Conservation (phyloP, 2,113 vertebrate species). For the Paramormyrops kingsleyae region DNA sequence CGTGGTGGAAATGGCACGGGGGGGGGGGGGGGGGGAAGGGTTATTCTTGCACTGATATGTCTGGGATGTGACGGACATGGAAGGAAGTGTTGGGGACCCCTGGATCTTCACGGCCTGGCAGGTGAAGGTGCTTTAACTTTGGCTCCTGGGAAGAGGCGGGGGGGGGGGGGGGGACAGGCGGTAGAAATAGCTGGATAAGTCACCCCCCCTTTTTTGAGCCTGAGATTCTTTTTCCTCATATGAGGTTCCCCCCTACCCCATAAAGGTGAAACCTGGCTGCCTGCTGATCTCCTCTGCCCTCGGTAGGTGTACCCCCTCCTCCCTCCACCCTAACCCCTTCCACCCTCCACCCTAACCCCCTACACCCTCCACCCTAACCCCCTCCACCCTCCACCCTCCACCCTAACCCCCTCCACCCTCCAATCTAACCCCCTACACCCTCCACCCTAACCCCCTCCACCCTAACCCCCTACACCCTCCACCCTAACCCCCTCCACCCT, state of each 20-base stretch:
- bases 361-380: no score
- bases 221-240: neutral
- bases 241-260: neutral
- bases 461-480: constrained; percentile 17
- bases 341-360: constrained; percentile 24
- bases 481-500: neutral
- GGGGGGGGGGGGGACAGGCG: neutral
- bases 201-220: neutral
- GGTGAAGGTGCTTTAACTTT: neutral
- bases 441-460: no score
- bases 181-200: neutral
- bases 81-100: constrained; percentile 11
- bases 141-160: neutral
- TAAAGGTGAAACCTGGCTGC: neutral
- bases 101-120: neutral
- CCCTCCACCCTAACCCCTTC: no score
- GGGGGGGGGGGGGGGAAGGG: constrained; percentile 30
- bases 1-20: neutral
- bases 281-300: neutral
- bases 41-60: constrained; percentile 7
- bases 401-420: constrained; percentile 14
- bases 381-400: no score
- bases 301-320: neutral
- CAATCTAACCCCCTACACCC: neutral
- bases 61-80: constrained; percentile 32